A percentile compares a stretch with the other conserved stretches of the same genome.
phyloP scores from a whole-genome alignment of 2,888 invertebrate species.

The Acrobasis suavella region DNA sequence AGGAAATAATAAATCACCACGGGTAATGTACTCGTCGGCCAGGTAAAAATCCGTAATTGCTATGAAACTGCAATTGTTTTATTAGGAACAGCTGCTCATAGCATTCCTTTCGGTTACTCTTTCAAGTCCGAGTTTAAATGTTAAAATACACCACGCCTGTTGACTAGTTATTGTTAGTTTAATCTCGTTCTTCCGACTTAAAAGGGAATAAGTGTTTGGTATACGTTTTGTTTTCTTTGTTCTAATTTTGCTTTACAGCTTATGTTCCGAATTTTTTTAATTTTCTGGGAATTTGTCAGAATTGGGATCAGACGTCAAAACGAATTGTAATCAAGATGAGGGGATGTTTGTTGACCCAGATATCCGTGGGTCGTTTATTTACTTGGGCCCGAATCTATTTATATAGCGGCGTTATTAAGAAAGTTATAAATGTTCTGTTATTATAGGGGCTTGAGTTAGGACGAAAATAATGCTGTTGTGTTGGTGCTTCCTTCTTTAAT shows the following conservation, averaged over 20 bases:
- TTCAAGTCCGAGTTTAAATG: slow-evolving; percentile 54
- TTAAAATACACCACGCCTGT: slow-evolving; percentile 62
- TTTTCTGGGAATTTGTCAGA: neutral
- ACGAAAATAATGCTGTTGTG: slow-evolving; percentile 4
- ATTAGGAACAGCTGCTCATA: slow-evolving; percentile 52
- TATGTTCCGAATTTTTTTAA: neutral
- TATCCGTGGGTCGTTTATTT: slow-evolving; percentile 17
- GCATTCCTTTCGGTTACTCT: slow-evolving; percentile 53
- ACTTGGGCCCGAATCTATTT: slow-evolving; percentile 11
- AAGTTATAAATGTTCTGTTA: slow-evolving; percentile 19
- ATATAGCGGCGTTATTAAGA: slow-evolving; percentile 13
- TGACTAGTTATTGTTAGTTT: slow-evolving; percentile 43
- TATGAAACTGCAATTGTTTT: slow-evolving; percentile 44
- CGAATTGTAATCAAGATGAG: neutral
- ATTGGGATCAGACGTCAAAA: neutral
- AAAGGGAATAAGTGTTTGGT: slow-evolving; percentile 17
- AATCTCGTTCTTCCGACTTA: slow-evolving; percentile 17
- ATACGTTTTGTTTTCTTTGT: slow-evolving; percentile 8
- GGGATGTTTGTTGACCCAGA: slow-evolving; percentile 20
- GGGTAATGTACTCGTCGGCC: slow-evolving; percentile 11
- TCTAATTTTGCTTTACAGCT: slow-evolving; percentile 4
- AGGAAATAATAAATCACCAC: slow-evolving; percentile 29
- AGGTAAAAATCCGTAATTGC: slow-evolving; percentile 34
- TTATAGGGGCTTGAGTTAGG: slow-evolving; percentile 1
- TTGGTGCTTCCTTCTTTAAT: slow-evolving; percentile 6